Evolutionary conservation across 35 echinoderm and acorn worm species (phyloP).

Genomic region (Ophiothrix spiculata): DNA sequence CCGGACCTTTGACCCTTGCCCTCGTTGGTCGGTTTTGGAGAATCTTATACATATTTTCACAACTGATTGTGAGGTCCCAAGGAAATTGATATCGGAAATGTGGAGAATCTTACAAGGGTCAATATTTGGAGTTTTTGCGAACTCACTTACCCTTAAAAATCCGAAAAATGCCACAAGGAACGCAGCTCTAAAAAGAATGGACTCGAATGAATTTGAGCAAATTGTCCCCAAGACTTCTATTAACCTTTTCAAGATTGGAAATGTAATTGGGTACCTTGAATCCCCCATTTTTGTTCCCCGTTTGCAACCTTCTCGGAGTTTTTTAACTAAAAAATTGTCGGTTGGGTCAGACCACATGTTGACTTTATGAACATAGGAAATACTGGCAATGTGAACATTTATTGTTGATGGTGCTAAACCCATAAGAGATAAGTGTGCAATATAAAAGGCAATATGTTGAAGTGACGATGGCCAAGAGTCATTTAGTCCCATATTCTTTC

Average conservation of each 20-base stretch:
- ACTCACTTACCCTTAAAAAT: neutral
- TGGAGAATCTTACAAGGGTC: neutral
- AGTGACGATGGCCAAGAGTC: neutral
- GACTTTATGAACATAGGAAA: neutral
- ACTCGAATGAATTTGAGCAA: neutral
- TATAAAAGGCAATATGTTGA: neutral
- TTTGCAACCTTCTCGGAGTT: neutral
- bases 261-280: neutral
- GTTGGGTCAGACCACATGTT: neutral
- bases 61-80: neutral
- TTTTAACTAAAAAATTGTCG: neutral
- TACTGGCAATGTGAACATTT: neutral
- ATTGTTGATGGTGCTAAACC: neutral
- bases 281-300: neutral
- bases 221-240: neutral
- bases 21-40: neutral
- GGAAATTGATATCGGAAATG: neutral
- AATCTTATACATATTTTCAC: neutral
- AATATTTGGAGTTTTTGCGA: neutral
- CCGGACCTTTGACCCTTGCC: neutral
- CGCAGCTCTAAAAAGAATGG: neutral
- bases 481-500: neutral
- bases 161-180: neutral
- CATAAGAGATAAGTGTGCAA: neutral
- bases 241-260: neutral